Conservation (phyloP, 2,113 vertebrate genomes). For the Percina caprodes region DNA sequence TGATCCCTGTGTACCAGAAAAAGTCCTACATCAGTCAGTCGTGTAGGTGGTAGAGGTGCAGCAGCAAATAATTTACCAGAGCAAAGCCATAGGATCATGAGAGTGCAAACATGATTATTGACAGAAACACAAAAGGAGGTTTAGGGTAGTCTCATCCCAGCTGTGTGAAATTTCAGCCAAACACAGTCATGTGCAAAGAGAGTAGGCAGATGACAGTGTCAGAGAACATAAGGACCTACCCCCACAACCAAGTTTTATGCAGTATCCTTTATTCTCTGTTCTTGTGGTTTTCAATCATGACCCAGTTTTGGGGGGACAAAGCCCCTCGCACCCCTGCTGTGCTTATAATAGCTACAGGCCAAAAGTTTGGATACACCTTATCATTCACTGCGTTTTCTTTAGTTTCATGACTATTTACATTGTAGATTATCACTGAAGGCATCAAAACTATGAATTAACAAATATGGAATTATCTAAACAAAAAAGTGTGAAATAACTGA, state of each 20-base stretch:
- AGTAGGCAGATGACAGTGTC: slow-evolving; percentile 63
- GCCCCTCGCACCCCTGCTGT: slow-evolving; percentile 58
- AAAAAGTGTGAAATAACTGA: too few species aligned
- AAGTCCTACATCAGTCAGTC: slow-evolving; percentile 80
- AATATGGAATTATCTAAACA: too few species aligned
- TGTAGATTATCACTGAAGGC: too few species aligned
- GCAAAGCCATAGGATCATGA: slow-evolving; percentile 82
- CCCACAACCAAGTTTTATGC: slow-evolving; percentile 44
- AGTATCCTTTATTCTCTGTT: slow-evolving; percentile 55
- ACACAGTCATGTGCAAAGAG: slow-evolving; percentile 73
- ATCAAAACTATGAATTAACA: too few species aligned
- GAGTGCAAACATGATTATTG: slow-evolving; percentile 88
- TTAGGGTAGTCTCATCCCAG: slow-evolving; percentile 84
- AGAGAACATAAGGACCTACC: slow-evolving; percentile 10
- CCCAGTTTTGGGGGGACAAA: slow-evolving; percentile 67
- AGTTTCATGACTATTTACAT: too few species aligned
- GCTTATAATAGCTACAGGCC: slow-evolving; percentile 51
- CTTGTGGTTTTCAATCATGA: slow-evolving; percentile 70
- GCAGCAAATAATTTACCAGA: slow-evolving; percentile 83
- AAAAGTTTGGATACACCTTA: too few species aligned
- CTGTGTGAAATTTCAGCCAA: slow-evolving; percentile 81
- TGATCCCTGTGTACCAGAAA: slow-evolving; percentile 80
- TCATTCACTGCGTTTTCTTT: too few species aligned
- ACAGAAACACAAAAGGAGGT: slow-evolving; percentile 86
- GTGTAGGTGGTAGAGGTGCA: slow-evolving; percentile 83